Evolutionary conservation across 2,797 vertebrate species (phyloP).

Genomic region (Petrocephalus schoutedeni): DNA sequence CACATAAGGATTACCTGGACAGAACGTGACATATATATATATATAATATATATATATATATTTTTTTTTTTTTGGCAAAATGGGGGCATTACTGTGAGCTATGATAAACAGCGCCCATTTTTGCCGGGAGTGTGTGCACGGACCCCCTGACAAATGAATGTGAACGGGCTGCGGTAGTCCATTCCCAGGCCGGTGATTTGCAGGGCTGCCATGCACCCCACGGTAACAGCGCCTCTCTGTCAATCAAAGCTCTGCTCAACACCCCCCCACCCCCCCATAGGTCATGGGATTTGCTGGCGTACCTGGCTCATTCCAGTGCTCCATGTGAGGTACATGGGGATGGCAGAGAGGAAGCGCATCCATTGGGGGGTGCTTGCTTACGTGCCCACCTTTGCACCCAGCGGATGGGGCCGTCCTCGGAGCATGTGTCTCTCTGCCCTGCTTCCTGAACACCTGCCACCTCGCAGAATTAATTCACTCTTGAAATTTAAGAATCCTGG

Average conservation of each 20-base stretch:
- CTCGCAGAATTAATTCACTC: background rate
- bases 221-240: conserved; percentile 17
- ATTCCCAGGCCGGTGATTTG: background rate
- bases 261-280: background rate
- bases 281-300: background rate
- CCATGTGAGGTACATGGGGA: background rate
- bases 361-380: background rate
- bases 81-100: background rate
- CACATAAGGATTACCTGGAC: no score
- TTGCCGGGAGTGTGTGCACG: background rate
- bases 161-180: background rate
- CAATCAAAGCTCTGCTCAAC: background rate
- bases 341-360: background rate
- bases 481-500: background rate
- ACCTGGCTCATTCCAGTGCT: background rate
- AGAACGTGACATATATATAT: no score
- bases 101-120: background rate
- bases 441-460: background rate
- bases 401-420: background rate
- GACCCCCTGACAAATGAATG: background rate
- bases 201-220: background rate
- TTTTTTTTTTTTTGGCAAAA: background rate
- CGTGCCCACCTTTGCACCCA: background rate
- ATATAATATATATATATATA: no score
- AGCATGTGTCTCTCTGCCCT: background rate